Base-by-base conservation (phyloP, 1,140 invertebrate species). In the Caenorhabditis remanei region DNA sequence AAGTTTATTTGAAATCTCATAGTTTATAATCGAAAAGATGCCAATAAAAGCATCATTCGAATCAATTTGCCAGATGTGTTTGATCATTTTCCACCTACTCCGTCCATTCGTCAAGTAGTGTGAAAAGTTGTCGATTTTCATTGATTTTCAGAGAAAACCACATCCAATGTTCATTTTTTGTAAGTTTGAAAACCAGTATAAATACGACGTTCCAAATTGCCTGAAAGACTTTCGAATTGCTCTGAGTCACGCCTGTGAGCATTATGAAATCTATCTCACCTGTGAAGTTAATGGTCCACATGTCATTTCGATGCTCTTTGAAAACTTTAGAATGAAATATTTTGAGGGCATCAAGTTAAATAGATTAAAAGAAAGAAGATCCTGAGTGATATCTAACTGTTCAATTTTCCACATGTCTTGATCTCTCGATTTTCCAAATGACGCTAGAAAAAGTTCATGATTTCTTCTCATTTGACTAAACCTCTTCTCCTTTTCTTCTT, bases 1-100 rank as follows among this genome's bases (percentile, higher is more conserved):
- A 58, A 58, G 14, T 58, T 46, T n/a, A 46, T 43, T 75, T 65
- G 24, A 65, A 75, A 48, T 75, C 40, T 24, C 6, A 46, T 40
- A 48, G 67, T 75, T 75, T 75, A 75, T 75, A 14, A 40, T 67
- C 63, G 63, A 32, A 61, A 67, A 75, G 41, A 75, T 75, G 40
- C 67, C 67, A 75, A 75, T 75, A 75, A 75, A 75, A 43, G 67
- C 67, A 46, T 19, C 67, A 75, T 58, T n/a, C n/a, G 16, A 58
- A 58, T 48, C 67, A 46, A 75, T 75, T 75, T 43, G 67, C 67
- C 67, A 75, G 67, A 75, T 75, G 67, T 75, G 19, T 46, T 46
- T 58, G 16, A 19, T 58, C 14, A 58, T 58, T 8, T 21, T n/a
- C 56, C 16, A 21, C 11, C 50, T 14, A 11, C 16, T 53, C 16